A percentile compares a stretch with the other conserved stretches of the same genome.
phyloP scores from a whole-genome alignment of 2,113 vertebrate species.

The Caranx ignobilis region DNA sequence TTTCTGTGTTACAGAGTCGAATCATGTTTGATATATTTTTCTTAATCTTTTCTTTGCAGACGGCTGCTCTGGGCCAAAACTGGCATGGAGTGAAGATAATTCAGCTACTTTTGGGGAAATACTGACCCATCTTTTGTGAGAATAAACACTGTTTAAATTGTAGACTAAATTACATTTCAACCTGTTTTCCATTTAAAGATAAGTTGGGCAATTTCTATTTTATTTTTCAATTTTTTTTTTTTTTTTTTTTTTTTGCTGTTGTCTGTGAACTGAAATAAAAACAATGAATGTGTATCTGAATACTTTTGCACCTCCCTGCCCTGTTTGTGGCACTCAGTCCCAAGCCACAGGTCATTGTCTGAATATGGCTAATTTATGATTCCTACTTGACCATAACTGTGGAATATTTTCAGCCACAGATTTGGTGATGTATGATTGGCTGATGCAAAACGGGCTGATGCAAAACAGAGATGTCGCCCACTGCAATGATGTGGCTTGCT shows the following conservation, averaged over 20 bases:
- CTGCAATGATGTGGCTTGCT: neutral
- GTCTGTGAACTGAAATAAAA: neutral
- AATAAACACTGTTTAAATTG: neutral
- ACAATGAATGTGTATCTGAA: neutral
- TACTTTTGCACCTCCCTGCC: neutral
- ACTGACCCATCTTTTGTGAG: neutral
- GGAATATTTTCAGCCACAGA: neutral
- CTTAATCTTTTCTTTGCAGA: slow-evolving; percentile 15
- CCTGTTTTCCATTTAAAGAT: neutral
- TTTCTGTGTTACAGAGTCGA: neutral
- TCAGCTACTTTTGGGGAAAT: neutral
- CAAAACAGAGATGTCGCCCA: neutral
- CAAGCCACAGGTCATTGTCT: neutral
- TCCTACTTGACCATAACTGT: neutral
- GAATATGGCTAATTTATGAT: too few relatives aligned
- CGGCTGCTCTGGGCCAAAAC: neutral
- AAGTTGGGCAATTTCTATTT: neutral
- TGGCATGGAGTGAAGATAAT: neutral
- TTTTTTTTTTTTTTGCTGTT: neutral
- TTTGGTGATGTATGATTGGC: neutral
- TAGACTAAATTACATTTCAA: neutral
- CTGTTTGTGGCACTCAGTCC: neutral
- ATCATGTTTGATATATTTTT: slow-evolving; percentile 7
- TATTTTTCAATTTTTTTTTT: too few relatives aligned
- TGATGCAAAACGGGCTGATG: neutral